phyloP scores from a whole-genome alignment of 2,888 invertebrate species.

The Eristalis arbustorum region DNA sequence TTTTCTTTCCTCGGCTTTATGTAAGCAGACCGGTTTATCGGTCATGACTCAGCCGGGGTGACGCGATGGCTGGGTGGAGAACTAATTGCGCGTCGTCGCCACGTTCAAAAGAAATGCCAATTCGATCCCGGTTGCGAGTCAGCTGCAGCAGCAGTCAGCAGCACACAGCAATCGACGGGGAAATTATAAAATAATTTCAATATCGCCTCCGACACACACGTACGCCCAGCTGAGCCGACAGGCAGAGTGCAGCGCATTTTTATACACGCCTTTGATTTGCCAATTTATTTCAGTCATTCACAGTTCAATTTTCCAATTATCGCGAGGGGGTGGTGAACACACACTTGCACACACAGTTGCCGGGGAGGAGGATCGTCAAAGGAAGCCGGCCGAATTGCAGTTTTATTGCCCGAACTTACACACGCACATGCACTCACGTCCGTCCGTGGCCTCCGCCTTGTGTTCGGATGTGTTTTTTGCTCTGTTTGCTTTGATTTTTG shows the following conservation, averaged over 20 bases:
- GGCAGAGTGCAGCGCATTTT: constrained; percentile 11
- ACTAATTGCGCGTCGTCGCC: background rate
- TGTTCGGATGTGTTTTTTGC: background rate
- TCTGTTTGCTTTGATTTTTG: background rate
- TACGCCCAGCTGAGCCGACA: background rate
- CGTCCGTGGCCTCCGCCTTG: too few relatives aligned
- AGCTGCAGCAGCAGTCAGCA: constrained; percentile 5
- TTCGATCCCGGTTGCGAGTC: background rate
- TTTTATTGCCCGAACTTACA: constrained; percentile 51
- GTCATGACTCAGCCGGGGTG: constrained; percentile 20
- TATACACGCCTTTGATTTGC: constrained; percentile 52
- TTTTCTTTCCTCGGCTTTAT: background rate
- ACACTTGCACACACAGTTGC: background rate
- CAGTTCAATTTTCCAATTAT: constrained; percentile 60
- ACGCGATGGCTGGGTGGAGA: constrained; percentile 8
- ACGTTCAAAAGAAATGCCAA: background rate
- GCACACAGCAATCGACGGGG: background rate
- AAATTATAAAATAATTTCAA: constrained; percentile 33
- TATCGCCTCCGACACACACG: background rate
- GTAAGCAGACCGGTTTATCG: background rate
- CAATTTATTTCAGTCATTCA: constrained; percentile 59
- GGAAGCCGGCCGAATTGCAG: constrained; percentile 23
- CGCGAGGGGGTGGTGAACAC: constrained; percentile 36
- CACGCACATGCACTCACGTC: background rate
- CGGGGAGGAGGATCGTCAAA: constrained; percentile 25